A percentile compares a stretch with the other conserved stretches of the same genome.
phyloP scores from a whole-genome alignment of 2,113 vertebrate genomes.

The Piaya cayana region DNA sequence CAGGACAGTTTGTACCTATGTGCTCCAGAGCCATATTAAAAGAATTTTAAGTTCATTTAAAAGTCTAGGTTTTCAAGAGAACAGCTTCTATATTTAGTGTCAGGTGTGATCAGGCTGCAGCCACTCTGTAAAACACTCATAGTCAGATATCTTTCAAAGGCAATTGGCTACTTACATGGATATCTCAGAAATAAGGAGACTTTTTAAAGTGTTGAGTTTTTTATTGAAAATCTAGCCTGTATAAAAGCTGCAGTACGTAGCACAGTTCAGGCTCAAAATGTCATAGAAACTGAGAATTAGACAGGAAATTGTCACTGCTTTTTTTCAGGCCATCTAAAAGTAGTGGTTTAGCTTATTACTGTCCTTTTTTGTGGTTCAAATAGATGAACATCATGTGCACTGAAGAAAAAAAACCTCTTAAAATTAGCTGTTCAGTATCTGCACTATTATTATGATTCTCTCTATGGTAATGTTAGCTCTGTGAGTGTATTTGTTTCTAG shows the following conservation, averaged over 20 bases:
- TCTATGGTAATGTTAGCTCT: neutral
- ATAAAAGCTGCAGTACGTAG: neutral
- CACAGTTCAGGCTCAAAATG: neutral
- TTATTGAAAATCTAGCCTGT: neutral
- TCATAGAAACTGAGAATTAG: neutral
- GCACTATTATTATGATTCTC: neutral
- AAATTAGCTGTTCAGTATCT: neutral
- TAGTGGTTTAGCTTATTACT: neutral
- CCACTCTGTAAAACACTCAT: neutral
- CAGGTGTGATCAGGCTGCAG: neutral
- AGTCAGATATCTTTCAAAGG: neutral
- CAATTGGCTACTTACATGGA: rapidly evolving
- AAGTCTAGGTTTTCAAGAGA: neutral
- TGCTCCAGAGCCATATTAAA: neutral
- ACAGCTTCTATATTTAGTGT: neutral
- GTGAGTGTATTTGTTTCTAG: neutral
- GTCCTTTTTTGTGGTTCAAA: neutral
- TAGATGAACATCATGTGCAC: neutral
- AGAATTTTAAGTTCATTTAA: neutral
- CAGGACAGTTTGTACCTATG: neutral
- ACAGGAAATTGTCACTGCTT: neutral
- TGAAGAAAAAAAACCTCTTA: neutral
- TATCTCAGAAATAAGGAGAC: neutral
- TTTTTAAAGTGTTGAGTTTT: neutral
- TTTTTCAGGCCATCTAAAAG: neutral